Percentiles rank a stretch among this genome's conserved stretches.
Evolutionary conservation across 2,888 invertebrate species (phyloP).

Genomic region (Amorpha juglandis): DNA sequence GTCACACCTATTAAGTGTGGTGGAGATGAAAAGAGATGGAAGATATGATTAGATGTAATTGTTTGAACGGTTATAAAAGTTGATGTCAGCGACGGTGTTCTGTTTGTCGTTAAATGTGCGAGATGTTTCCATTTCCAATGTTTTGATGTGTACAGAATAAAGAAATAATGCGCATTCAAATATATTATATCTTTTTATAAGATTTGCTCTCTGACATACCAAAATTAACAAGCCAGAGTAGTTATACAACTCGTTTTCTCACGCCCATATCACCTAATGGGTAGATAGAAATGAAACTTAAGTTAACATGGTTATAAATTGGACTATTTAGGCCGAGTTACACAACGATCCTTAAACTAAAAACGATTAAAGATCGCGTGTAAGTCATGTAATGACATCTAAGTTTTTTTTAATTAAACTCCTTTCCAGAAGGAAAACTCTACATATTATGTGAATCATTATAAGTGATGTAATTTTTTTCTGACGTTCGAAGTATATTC

Average conservation of each 20-base stretch:
- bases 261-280: too few relatives aligned
- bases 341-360: too few relatives aligned
- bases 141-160: constrained; percentile 12
- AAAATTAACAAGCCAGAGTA: too few relatives aligned
- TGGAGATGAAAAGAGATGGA: constrained; percentile 53
- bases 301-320: too few relatives aligned
- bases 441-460: too few relatives aligned
- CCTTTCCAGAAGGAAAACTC: too few relatives aligned
- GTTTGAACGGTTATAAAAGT: constrained; percentile 84
- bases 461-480: not conserved
- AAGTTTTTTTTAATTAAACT: too few relatives aligned
- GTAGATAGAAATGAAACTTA: too few relatives aligned
- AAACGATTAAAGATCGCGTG: too few relatives aligned
- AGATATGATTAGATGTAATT: constrained; percentile 80
- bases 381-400: too few relatives aligned
- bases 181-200: not conserved
- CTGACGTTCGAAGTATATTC: not conserved
- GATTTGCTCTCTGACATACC: not conserved
- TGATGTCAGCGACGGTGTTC: constrained; percentile 80
- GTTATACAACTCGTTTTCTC: too few relatives aligned
- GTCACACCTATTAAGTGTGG: constrained; percentile 49
- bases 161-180: not conserved
- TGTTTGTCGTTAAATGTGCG: constrained; percentile 79
- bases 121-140: constrained; percentile 68
- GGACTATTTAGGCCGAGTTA: too few relatives aligned